Percentiles rank a stretch among this genome's conserved stretches.
Evolutionary conservation across 2,888 invertebrate genomes (phyloP).

Genomic region (Heliothis peltigera): DNA sequence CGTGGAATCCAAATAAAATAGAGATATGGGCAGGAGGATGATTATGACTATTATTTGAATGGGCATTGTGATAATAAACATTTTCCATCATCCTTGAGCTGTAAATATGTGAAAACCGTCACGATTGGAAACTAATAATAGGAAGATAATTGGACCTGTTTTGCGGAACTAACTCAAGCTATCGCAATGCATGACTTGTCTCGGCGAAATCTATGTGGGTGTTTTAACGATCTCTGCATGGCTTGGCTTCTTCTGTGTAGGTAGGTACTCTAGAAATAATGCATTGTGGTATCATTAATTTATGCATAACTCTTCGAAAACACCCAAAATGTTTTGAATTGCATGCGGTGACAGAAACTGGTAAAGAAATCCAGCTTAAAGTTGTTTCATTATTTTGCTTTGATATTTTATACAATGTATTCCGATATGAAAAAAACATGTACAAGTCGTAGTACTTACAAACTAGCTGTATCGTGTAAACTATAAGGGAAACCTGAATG

Average conservation of each 20-base stretch:
- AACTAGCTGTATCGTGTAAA: not conserved
- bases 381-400: not conserved
- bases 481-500: not conserved
- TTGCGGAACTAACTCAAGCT: constrained; percentile 47
- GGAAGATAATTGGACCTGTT: constrained; percentile 50
- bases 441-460: no score
- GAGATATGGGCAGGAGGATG: no score
- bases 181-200: constrained; percentile 42
- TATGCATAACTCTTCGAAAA: not conserved
- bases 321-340: not conserved
- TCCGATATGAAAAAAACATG: no score
- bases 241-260: no score
- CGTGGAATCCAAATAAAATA: no score
- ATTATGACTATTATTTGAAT: not conserved
- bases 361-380: not conserved
- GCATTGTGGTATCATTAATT: not conserved
- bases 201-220: constrained; percentile 14
- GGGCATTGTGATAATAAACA: not conserved
- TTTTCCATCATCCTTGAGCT: constrained; percentile 44
- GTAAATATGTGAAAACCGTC: constrained; percentile 18
- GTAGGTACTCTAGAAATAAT: constrained; percentile 8
- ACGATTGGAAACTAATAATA: constrained; percentile 44
- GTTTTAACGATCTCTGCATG: constrained; percentile 23
- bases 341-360: not conserved
- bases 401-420: no score